Evolutionary conservation across 2,113 vertebrate species (phyloP).

Genomic region (Balaenoptera acutorostrata): DNA sequence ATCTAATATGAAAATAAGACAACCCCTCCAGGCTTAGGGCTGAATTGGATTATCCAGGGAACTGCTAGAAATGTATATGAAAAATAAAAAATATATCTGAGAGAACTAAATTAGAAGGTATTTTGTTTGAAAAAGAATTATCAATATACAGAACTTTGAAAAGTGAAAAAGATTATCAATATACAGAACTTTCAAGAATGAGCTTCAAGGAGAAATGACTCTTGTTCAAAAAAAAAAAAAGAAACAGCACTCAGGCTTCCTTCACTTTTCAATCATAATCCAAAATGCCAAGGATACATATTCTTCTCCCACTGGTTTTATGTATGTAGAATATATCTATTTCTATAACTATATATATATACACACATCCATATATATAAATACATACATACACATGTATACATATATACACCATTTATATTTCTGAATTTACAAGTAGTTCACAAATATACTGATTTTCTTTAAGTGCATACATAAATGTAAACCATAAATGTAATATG

Average conservation of each 20-base stretch:
- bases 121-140: not conserved
- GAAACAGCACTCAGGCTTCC: not conserved
- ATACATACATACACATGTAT: not conserved
- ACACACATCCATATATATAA: not conserved
- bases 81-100: slow-evolving; percentile 5
- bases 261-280: not conserved
- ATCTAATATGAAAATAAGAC: slow-evolving; percentile 34
- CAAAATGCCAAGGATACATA: not conserved
- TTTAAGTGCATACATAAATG: not conserved
- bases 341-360: not conserved
- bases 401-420: not conserved
- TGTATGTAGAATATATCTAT: not conserved
- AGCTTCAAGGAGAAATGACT: not conserved
- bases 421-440: not conserved
- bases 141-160: not conserved
- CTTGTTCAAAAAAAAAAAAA: not conserved
- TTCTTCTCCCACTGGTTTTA: not conserved
- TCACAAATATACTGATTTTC: not conserved
- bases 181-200: not conserved
- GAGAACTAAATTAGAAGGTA: not conserved
- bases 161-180: not conserved
- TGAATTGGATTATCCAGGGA: slow-evolving; percentile 5
- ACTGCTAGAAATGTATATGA: not conserved
- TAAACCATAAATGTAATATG: not conserved
- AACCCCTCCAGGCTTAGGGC: not conserved